Conservation (phyloP, 1,140 invertebrate species). For the Parasteatoda tepidariorum region DNA sequence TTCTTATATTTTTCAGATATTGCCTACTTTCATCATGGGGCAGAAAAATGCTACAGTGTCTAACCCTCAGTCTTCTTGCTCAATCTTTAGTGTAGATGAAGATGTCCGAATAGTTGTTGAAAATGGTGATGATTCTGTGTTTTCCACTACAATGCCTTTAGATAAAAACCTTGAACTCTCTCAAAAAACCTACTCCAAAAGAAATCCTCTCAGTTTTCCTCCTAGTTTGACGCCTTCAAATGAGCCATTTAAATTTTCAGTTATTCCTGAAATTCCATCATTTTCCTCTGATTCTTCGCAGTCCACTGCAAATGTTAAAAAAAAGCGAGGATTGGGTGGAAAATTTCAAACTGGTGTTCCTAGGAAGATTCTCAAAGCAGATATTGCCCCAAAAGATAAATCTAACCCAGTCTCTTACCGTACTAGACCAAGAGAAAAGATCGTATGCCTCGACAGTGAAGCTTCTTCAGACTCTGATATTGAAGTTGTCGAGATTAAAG, state of each 20-base stretch:
- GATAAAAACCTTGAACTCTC: neutral
- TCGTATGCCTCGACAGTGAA: neutral
- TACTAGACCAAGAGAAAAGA: neutral
- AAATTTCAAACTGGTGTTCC: neutral
- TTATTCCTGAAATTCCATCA: neutral
- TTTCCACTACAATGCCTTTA: neutral
- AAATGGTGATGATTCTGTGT: neutral
- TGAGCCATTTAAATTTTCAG: neutral
- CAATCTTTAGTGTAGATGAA: conserved; percentile 13
- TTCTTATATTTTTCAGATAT: conserved; percentile 13
- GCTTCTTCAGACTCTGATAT: conserved; percentile 17
- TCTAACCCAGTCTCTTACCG: neutral
- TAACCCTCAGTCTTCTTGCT: neutral
- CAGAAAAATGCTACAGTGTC: neutral
- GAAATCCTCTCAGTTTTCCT: neutral
- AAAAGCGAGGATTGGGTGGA: neutral
- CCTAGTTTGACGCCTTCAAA: neutral
- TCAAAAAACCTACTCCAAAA: conserved; percentile 23
- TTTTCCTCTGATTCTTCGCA: neutral
- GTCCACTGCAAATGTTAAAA: neutral
- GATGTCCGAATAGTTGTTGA: conserved; percentile 8
- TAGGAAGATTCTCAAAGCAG: neutral
- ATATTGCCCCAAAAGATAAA: neutral
- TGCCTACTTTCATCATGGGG: neutral
- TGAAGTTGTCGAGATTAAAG: conserved; percentile 1